These are phyloP conservation scores for Struthio camelus DNA, from an alignment of 2,113 vertebrate species.

Conservation along the genomic window DNA sequence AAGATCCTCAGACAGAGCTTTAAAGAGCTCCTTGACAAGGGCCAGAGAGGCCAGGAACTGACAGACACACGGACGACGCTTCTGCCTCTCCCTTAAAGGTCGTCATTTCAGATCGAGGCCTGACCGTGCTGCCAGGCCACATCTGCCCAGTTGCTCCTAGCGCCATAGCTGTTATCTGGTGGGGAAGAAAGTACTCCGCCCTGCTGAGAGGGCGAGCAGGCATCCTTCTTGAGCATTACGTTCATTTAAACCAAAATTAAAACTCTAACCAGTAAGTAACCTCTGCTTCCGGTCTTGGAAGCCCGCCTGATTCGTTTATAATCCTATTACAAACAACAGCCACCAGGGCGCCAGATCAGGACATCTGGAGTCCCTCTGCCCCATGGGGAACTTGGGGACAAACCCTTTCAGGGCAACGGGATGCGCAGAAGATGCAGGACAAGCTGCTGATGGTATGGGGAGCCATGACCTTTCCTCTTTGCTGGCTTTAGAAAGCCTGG, in stretches of 20 bases:
- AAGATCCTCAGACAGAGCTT: not conserved
- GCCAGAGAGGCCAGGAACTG: not conserved
- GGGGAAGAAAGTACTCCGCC: not conserved
- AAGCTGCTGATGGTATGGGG: not conserved
- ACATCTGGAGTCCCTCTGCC: not conserved
- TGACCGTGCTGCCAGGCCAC: not conserved
- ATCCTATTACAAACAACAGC: not conserved
- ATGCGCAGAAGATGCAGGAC: not conserved
- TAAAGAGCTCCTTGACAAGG: not conserved
- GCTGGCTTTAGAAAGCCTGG: not conserved
- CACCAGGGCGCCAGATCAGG: not conserved
- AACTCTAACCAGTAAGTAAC: not conserved
- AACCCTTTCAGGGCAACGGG: not conserved
- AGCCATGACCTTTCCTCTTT: not conserved
- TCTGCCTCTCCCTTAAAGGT: not conserved
- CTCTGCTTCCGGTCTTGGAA: not conserved
- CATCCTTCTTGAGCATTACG: not conserved
- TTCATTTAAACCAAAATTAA: not conserved
- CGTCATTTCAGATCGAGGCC: not conserved
- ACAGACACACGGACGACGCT: rapidly evolving
- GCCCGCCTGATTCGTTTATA: not conserved
- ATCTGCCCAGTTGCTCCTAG: not conserved
- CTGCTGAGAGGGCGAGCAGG: not conserved
- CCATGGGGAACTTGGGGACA: not conserved
- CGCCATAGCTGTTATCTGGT: rapidly evolving